Base-by-base conservation (phyloP, 2,797 vertebrate genomes). In the Allobates femoralis region DNA sequence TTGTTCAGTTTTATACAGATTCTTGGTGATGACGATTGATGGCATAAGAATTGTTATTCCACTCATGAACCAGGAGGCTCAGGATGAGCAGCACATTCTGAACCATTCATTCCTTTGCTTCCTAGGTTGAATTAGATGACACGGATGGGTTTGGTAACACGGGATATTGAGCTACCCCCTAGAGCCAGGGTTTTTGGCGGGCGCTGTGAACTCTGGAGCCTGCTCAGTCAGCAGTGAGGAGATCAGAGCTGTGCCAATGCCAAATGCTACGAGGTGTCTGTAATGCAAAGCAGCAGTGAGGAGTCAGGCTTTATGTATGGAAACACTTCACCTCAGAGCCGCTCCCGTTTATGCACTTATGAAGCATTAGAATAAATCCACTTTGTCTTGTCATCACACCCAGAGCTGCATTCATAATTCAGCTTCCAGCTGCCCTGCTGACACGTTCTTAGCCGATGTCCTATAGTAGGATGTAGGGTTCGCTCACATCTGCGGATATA, bases 281-380 rank as follows among this genome's bases (percentile, higher is more conserved):
- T 69, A 85, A 69, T 79, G 83, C 56, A 85, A 79, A 85, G 83
- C 83, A 85, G 83, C 60, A 78, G 74, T 23, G 23, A 1, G 21
- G 60, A 67, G 58, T 14, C n/a, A 28, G 28, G 12, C 41, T 53
- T 19, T 19, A 19, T 34, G 30, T 23, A 64, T 51, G 37, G 76
- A 76, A 77, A 76, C 71, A 66, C 46, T 34, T 51, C 28, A 50
- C 73, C 60, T 64, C 32, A 60, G 50, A 23, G 81, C 15, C 11
- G 58, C 58, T 64, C 46, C 58, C 41, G 46, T 41, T 53, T 53
- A 3, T 14, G 51, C 21, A 26, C 58, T 18, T 26, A 26, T 14
- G 15, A 26, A 10, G 23, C 26, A 12, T 53, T 53, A 1, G 15
- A 53, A 53, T 53, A 53, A 53, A 53, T 53, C 51, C 7, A 41